Conservation (phyloP, 2,888 invertebrate genomes). For the Leucoma salicis region DNA sequence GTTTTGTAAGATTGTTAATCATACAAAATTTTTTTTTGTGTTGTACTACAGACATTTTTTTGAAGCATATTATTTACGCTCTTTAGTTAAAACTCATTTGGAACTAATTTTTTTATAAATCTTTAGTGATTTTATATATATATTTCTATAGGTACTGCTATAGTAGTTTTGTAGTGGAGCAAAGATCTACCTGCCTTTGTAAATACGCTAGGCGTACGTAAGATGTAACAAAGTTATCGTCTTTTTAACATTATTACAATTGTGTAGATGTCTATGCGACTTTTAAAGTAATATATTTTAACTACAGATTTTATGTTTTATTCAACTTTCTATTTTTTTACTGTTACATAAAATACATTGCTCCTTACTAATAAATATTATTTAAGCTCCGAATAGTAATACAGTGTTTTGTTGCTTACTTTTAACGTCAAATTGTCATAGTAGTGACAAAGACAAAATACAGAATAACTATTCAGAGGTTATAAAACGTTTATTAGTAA, state of each 20-base stretch:
- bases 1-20: background rate
- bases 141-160: slow-evolving; percentile 16
- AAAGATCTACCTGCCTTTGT: slow-evolving; percentile 40
- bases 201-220: slow-evolving; percentile 11
- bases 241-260: slow-evolving; percentile 50
- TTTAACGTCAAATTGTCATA: too few relatives aligned
- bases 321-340: too few relatives aligned
- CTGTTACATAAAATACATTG: too few relatives aligned
- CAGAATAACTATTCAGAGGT: too few relatives aligned
- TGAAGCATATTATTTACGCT: background rate
- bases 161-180: slow-evolving; percentile 37
- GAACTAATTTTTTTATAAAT: slow-evolving; percentile 14
- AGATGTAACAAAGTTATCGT: slow-evolving; percentile 36
- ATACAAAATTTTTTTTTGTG: background rate
- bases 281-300: slow-evolving; percentile 75
- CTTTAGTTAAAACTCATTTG: background rate
- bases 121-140: slow-evolving; percentile 8
- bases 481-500: too few relatives aligned
- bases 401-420: too few relatives aligned
- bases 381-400: too few relatives aligned
- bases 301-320: slow-evolving; percentile 49
- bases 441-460: too few relatives aligned
- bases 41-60: too few relatives aligned
- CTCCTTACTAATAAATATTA: too few relatives aligned
- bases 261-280: slow-evolving; percentile 61